Evolutionary conservation across 2,888 invertebrate genomes (phyloP).

Genomic region (Ceratothoa steindachneri): DNA sequence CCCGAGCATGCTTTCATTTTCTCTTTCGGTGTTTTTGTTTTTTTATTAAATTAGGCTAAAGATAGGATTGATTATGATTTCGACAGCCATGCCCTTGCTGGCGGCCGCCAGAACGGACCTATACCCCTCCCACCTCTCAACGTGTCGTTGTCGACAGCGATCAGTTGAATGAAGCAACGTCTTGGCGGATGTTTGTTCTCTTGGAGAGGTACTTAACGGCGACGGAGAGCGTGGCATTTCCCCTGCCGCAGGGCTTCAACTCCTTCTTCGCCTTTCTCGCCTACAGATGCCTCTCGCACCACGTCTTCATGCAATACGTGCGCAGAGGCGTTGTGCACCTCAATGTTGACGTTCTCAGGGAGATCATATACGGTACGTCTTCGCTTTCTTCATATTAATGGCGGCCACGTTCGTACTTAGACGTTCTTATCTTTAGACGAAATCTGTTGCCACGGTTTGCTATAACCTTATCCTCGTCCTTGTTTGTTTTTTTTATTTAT

Average conservation of each 20-base stretch:
- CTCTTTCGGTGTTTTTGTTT: too few species aligned
- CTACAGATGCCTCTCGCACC: conserved; percentile 70
- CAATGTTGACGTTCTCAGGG: conserved; percentile 81
- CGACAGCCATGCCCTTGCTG: too few species aligned
- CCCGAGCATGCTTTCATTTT: too few species aligned
- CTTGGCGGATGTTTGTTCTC: conserved; percentile 69
- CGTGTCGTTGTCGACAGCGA: too few species aligned
- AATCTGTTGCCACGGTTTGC: neutral
- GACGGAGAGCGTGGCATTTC: conserved; percentile 73
- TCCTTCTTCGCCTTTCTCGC: conserved; percentile 85
- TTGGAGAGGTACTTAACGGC: conserved; percentile 77
- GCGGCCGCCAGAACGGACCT: too few species aligned
- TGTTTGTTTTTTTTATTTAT: neutral
- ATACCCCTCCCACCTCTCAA: too few species aligned
- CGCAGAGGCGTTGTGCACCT: conserved; percentile 77
- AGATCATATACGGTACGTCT: conserved; percentile 68
- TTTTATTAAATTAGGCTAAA: too few species aligned
- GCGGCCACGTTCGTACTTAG: too few species aligned
- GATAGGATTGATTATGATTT: too few species aligned
- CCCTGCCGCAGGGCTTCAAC: conserved; percentile 78
- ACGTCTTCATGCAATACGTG: conserved; percentile 77
- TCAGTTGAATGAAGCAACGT: conserved; percentile 66
- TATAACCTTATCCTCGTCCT: neutral
- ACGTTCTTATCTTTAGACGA: too few species aligned
- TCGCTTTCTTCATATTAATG: neutral